phyloP scores from a whole-genome alignment of 64 coral and sea anemone genomes.

The Orbicella faveolata region DNA sequence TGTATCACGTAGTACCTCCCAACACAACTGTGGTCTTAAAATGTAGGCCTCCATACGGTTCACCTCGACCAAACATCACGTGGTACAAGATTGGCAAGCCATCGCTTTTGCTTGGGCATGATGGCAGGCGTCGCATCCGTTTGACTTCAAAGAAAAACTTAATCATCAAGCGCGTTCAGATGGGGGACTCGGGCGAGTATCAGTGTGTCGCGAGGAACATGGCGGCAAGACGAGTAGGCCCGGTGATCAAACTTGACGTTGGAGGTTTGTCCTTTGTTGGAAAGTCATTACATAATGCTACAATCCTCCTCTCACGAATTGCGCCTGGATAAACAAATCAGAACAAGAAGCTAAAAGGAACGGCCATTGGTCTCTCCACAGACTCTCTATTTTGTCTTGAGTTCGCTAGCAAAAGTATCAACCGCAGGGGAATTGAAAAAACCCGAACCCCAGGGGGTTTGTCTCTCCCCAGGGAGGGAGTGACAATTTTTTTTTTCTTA shows the following conservation, averaged over 20 bases:
- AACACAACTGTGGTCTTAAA: background rate
- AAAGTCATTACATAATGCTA: background rate
- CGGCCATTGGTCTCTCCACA: no score
- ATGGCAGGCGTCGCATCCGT: background rate
- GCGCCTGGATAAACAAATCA: no score
- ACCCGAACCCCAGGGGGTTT: no score
- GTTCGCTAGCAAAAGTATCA: no score
- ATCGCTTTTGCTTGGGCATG: background rate
- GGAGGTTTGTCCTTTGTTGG: background rate
- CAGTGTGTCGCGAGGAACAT: conserved; percentile 8
- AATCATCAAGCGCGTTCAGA: background rate
- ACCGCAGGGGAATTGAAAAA: no score
- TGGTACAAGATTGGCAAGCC: conserved; percentile 23
- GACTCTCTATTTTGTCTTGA: no score
- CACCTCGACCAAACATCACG: background rate
- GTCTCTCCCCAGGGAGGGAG: no score
- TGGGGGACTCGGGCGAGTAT: background rate
- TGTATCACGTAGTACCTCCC: background rate
- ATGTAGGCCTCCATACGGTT: background rate
- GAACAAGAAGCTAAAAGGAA: no score
- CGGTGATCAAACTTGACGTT: background rate
- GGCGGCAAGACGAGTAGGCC: background rate
- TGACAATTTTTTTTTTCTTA: no score
- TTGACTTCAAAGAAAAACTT: background rate
- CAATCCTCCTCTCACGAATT: no score